phyloP scores from a whole-genome alignment of 2,113 vertebrate genomes.

The Rhinolophus sinicus region DNA sequence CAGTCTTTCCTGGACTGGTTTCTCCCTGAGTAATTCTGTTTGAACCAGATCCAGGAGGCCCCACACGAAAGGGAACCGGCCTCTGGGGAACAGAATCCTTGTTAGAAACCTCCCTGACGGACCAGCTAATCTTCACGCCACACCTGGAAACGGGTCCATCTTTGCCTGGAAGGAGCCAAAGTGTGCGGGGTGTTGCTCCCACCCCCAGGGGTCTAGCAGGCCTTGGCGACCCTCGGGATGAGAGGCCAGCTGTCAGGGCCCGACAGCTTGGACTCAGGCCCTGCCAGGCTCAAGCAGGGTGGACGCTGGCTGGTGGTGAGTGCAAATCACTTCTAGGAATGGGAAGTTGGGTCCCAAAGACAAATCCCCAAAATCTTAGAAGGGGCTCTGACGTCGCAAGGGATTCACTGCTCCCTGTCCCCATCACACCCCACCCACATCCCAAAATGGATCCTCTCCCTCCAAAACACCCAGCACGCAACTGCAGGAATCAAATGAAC shows the following conservation, averaged over 20 bases:
- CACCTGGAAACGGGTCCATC: not conserved
- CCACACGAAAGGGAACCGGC: not conserved
- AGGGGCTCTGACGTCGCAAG: not conserved
- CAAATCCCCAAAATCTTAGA: not conserved
- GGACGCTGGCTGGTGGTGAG: not conserved
- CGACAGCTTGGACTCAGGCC: not conserved
- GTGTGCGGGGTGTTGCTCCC: fast-evolving
- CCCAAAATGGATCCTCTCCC: not conserved
- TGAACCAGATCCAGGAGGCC: slow-evolving; percentile 41
- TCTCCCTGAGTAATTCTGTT: slow-evolving; percentile 43
- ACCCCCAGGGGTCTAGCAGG: not conserved
- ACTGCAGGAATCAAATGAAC: fast-evolving
- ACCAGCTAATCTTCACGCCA: fast-evolving
- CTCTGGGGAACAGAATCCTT: not conserved
- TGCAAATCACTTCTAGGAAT: not conserved
- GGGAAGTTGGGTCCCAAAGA: not conserved
- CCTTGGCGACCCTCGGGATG: fast-evolving
- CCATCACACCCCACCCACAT: fast-evolving
- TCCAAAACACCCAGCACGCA: not conserved
- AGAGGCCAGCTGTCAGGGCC: not conserved
- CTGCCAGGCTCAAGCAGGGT: too few species aligned
- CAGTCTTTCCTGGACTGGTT: not conserved
- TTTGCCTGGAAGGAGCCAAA: not conserved
- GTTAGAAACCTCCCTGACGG: not conserved
- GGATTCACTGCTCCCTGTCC: not conserved